phyloP scores from a whole-genome alignment of 2,888 invertebrate species.

The Rhagophthalmus giganteus region DNA sequence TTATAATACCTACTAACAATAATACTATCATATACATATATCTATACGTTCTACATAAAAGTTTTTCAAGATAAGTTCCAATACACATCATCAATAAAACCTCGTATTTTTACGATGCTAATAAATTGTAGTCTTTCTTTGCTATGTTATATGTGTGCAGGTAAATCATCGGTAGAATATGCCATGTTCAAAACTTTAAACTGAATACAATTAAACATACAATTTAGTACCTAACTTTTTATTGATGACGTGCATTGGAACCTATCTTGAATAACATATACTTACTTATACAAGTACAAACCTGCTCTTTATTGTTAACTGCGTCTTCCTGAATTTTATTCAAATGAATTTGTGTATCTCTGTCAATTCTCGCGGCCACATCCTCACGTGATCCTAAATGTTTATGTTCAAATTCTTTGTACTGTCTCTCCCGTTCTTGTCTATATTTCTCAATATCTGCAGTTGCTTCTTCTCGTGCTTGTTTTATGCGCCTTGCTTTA shows the following conservation, averaged over 20 bases:
- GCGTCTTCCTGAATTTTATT: conserved; percentile 44
- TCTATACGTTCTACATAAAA: no score
- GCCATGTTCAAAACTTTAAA: not conserved
- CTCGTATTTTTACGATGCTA: no score
- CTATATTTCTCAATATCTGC: conserved; percentile 53
- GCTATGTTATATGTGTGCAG: no score
- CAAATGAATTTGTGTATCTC: conserved; percentile 47
- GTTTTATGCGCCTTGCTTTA: conserved; percentile 51
- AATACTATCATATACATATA: conserved; percentile 6
- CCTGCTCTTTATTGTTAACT: conserved; percentile 47
- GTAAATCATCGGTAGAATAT: no score
- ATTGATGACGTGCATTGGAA: no score
- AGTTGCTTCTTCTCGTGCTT: conserved; percentile 53
- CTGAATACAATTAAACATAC: not conserved
- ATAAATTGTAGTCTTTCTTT: no score
- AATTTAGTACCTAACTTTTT: no score
- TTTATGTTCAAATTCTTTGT: conserved; percentile 51
- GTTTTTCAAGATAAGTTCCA: no score
- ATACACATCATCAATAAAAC: no score
- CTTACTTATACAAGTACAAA: not conserved
- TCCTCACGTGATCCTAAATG: conserved; percentile 53
- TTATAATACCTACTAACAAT: not conserved
- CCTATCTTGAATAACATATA: no score
- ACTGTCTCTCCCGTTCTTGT: conserved; percentile 49
- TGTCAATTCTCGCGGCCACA: conserved; percentile 51